Base-by-base conservation (phyloP, 2,797 vertebrate genomes). In the Aphelocoma californica region DNA sequence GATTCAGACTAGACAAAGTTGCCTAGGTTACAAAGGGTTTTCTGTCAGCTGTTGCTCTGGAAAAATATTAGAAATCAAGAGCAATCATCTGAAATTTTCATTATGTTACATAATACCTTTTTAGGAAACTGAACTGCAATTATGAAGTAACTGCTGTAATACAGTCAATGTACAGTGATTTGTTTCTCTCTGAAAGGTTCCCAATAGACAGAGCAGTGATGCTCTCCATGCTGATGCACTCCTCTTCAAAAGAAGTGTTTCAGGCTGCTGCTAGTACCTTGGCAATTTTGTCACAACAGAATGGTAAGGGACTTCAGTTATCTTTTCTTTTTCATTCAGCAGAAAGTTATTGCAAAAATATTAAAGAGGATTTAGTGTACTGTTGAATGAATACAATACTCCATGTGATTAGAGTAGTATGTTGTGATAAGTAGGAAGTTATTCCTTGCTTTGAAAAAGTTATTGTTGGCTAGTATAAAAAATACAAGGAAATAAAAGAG, bases 191-290 rank as follows among this genome's bases (percentile, higher is more conserved):
- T 87, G 75, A 64, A 97, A 99, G 99, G 97, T 98, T 98, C 79
- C 99, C 99, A 6, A 92, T 98, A 69, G 98, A 99, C 83, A 98
- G 98, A 86, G 98, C 98, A 94, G 95, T 99, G 70, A 99, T 99
- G 99, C 98, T 98, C 0, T 98, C 99, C 75, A 99, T 99, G 98
- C 93, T 99, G 89, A 98, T 99, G 95, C 99, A 99, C 96, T 98
- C 98, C 12, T 97, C 98, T 31, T 99, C 98, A 14, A 98, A 98
- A 84, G 97, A 98, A 42, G 99, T 99, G 57, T 99, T 99, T 92
- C 98, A 98, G 85, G 99, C 99, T n/a, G 98, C 99, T 69, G 97
- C 98, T 18, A 98, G 98, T 24, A 98, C 99, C 14, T 96, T 99
- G 36, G 97, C 98, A 31, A 98, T 98, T 14, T 98, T 99, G 53